These are phyloP conservation scores for Galagoides demidoff DNA, from an alignment of 2,797 vertebrate genomes.

Conservation along the genomic window DNA sequence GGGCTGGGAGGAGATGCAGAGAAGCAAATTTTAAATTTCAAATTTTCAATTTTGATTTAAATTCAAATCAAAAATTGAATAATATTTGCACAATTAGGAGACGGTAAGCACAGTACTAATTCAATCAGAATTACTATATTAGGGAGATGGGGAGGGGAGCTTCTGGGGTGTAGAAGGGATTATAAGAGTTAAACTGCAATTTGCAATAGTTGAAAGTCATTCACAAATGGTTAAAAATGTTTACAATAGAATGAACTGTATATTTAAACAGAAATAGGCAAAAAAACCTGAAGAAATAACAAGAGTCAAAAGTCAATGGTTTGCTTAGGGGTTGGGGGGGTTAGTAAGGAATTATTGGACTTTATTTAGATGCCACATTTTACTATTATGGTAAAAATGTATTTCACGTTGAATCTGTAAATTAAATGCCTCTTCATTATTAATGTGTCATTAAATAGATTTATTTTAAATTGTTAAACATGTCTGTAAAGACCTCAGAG, in stretches of 20 bases:
- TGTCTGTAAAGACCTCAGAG: conserved; percentile 15
- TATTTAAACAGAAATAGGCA: neutral
- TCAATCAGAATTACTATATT: neutral
- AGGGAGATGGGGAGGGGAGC: neutral
- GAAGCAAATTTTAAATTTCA: neutral
- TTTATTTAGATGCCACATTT: conserved; percentile 45
- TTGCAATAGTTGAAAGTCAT: neutral
- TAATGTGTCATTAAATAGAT: conserved; percentile 14
- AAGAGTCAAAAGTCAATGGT: neutral
- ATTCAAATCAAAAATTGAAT: neutral
- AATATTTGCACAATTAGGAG: neutral
- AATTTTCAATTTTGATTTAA: too few species aligned
- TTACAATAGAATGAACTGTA: neutral
- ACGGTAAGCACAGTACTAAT: neutral
- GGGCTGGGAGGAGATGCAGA: neutral
- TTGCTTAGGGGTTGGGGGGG: neutral
- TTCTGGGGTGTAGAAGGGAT: neutral
- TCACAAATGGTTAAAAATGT: neutral
- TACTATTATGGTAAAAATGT: neutral
- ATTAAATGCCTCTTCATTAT: neutral
- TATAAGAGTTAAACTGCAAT: neutral
- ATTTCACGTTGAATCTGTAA: conserved; percentile 1
- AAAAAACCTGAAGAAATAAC: neutral
- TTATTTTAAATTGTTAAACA: neutral
- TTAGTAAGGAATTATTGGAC: neutral